A percentile compares a stretch with the other conserved stretches of the same genome.
phyloP scores from a whole-genome alignment of 1,140 invertebrate species.

The Drosophila kepulauana region DNA sequence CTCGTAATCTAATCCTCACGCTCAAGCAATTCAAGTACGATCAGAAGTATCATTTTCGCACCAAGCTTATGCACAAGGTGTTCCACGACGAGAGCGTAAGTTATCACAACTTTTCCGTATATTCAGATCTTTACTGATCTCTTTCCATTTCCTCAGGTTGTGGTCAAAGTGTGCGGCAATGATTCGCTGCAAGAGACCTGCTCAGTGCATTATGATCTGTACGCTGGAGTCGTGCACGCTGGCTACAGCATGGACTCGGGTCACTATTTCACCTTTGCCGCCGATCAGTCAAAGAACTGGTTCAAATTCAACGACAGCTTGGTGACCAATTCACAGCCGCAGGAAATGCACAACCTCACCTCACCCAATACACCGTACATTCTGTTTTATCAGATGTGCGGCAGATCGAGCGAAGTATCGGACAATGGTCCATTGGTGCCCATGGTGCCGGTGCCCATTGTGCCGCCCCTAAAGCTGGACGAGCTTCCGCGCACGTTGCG shows the following conservation, averaged over 20 bases:
- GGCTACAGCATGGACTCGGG: slow-evolving; percentile 93
- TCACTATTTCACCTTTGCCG: slow-evolving; percentile 94
- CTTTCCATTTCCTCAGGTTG: slow-evolving; percentile 67
- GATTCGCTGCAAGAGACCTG: slow-evolving; percentile 70
- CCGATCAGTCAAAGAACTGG: slow-evolving; percentile 90
- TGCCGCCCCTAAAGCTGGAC: slow-evolving; percentile 63
- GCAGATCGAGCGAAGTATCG: slow-evolving; percentile 60
- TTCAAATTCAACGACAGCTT: slow-evolving; percentile 92
- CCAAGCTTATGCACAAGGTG: slow-evolving; percentile 90
- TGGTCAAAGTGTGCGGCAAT: slow-evolving; percentile 84
- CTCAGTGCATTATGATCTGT: slow-evolving; percentile 88
- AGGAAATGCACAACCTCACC: slow-evolving; percentile 88
- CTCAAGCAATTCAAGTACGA: slow-evolving; percentile 93
- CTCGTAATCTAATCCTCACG: slow-evolving; percentile 91
- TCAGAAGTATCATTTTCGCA: slow-evolving; percentile 89
- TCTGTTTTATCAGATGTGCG: slow-evolving; percentile 89
- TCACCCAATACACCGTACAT: slow-evolving; percentile 93
- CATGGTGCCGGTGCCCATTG: slow-evolving; percentile 61
- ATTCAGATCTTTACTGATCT: not conserved
- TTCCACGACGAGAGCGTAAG: slow-evolving; percentile 87
- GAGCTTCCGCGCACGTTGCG: slow-evolving; percentile 69
- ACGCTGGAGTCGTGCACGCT: slow-evolving; percentile 93
- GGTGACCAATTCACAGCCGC: slow-evolving; percentile 88
- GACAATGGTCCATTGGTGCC: slow-evolving; percentile 38
- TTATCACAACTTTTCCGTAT: not conserved